Percentiles rank a stretch among this genome's conserved stretches.
These are phyloP conservation scores for Sturnus vulgaris DNA, from an alignment of 2,113 vertebrate genomes.

Conservation along the genomic window DNA sequence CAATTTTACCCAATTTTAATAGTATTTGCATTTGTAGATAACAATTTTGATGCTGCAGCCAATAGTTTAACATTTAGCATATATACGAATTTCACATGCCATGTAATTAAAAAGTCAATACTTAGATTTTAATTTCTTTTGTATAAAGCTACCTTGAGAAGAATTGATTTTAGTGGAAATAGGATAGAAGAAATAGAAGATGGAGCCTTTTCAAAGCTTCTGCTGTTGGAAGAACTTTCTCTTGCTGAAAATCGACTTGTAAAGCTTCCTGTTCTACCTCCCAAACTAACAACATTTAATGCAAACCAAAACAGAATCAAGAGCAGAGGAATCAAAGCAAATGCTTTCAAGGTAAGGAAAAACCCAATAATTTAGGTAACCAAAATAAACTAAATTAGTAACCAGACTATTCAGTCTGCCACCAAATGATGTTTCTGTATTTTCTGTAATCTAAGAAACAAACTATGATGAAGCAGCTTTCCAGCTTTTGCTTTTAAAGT, in stretches of 20 bases:
- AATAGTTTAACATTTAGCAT: background rate
- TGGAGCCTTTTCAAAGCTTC: slow-evolving; percentile 87
- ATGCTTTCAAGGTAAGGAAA: slow-evolving; percentile 89
- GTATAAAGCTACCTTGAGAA: slow-evolving; percentile 86
- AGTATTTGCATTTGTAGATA: background rate
- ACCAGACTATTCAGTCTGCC: background rate
- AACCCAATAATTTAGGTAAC: background rate
- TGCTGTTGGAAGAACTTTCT: slow-evolving; percentile 85
- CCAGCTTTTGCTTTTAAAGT: background rate
- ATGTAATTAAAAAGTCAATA: background rate
- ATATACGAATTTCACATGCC: background rate
- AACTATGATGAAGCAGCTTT: background rate
- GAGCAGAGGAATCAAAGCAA: slow-evolving; percentile 92
- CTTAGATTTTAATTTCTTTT: slow-evolving; percentile 7
- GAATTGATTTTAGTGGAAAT: slow-evolving; percentile 95
- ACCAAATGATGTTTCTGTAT: background rate
- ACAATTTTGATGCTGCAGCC: background rate
- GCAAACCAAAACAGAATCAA: slow-evolving; percentile 89
- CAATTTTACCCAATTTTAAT: background rate
- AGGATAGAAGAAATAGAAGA: slow-evolving; percentile 95
- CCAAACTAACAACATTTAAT: slow-evolving; percentile 85
- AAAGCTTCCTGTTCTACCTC: slow-evolving; percentile 89
- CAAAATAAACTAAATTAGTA: background rate
- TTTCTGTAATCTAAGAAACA: background rate
- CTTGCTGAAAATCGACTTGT: slow-evolving; percentile 89